These are phyloP conservation scores for Trachelus tabidus DNA, from an alignment of 2,888 invertebrate genomes.

Conservation along the genomic window DNA sequence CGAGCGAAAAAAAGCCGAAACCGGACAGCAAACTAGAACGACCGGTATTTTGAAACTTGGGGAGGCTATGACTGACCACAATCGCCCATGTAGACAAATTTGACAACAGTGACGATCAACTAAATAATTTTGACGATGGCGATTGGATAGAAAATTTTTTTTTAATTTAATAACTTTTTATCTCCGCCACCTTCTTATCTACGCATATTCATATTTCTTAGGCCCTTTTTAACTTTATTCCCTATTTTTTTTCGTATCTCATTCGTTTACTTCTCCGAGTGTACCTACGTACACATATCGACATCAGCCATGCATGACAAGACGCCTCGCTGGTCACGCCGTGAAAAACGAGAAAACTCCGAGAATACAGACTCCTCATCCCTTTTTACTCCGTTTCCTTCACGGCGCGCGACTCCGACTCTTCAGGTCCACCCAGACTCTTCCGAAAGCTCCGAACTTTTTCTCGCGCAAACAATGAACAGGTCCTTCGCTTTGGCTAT, in stretches of 20 bases:
- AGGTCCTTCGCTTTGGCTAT: background rate
- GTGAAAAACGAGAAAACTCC: constrained; percentile 56
- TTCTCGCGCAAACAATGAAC: constrained; percentile 17
- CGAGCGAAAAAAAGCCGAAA: constrained; percentile 32
- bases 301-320: constrained; percentile 61
- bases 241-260: background rate
- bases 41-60: constrained; percentile 33
- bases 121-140: background rate
- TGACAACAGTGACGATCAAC: constrained; percentile 56
- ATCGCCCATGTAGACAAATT: constrained; percentile 65
- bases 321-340: constrained; percentile 63
- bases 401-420: background rate
- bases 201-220: background rate
- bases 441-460: constrained; percentile 35
- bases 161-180: background rate
- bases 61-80: constrained; percentile 50
- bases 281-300: constrained; percentile 58
- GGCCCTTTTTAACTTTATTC: too few species aligned
- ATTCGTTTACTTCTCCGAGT: constrained; percentile 44
- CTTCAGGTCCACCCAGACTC: constrained; percentile 16
- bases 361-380: constrained; percentile 35
- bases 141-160: background rate
- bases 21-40: constrained; percentile 55
- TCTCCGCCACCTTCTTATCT: background rate
- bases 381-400: constrained; percentile 17